These are phyloP conservation scores for Aselliscus stoliczkanus DNA, from an alignment of 2,797 vertebrate species.

Conservation along the genomic window DNA sequence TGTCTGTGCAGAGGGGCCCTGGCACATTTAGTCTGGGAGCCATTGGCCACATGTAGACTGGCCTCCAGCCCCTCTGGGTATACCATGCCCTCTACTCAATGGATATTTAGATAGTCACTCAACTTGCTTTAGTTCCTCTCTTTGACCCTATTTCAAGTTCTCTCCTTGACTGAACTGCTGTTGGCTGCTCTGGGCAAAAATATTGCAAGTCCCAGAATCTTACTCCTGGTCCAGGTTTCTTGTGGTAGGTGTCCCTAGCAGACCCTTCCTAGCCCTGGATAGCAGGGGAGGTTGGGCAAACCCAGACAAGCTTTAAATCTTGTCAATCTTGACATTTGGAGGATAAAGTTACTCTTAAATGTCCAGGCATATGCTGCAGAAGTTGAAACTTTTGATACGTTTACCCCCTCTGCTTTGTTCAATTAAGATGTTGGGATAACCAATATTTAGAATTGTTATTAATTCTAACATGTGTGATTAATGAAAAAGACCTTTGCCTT, in stretches of 20 bases:
- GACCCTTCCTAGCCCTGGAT: not conserved
- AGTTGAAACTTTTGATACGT: not conserved
- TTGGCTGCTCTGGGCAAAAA: not conserved
- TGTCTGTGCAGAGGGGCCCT: not conserved
- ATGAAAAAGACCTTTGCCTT: not conserved
- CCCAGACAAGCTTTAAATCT: not conserved
- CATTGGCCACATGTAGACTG: not conserved
- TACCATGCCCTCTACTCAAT: not conserved
- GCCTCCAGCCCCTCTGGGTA: not conserved
- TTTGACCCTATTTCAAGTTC: not conserved
- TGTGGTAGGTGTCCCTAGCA: not conserved
- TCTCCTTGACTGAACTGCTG: not conserved
- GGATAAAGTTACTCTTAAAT: not conserved
- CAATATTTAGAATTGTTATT: not conserved
- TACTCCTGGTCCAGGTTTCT: not conserved
- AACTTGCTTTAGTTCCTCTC: not conserved
- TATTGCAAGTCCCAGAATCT: not conserved
- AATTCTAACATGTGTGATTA: not conserved
- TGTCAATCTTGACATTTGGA: constrained; percentile 2
- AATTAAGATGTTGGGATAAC: not conserved
- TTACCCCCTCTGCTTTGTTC: not conserved
- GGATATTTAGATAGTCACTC: not conserved
- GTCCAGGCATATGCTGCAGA: not conserved
- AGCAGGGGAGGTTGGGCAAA: no score
- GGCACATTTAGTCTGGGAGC: not conserved